Percentiles rank a stretch among this genome's conserved stretches.
phyloP scores from a whole-genome alignment of 2,888 invertebrate species.

The Mechanitis messenoides region DNA sequence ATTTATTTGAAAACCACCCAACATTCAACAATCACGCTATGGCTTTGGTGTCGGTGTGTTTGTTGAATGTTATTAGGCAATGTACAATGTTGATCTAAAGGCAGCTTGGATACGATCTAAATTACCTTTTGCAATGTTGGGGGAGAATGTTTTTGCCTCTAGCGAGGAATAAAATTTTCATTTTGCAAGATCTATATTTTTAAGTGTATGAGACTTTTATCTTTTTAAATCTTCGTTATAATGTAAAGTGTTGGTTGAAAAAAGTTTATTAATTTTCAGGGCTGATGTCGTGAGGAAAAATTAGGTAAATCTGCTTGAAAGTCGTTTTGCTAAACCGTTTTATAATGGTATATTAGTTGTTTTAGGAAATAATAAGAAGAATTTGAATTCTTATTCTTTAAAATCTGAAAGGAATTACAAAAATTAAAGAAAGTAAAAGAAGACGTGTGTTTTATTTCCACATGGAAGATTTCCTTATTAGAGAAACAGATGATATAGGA shows the following conservation, averaged over 20 bases:
- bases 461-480: too few species aligned
- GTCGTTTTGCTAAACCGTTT: too few species aligned
- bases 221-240: neutral
- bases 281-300: neutral
- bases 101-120: conserved; percentile 21
- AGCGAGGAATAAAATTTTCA: conserved; percentile 14
- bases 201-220: conserved; percentile 1
- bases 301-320: too few species aligned
- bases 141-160: conserved; percentile 18
- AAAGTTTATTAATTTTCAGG: neutral
- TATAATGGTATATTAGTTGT: too few species aligned
- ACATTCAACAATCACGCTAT: neutral
- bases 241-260: neutral
- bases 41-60: conserved; percentile 16
- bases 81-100: conserved; percentile 23
- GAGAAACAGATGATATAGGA: too few species aligned
- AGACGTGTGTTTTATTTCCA: too few species aligned
- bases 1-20: neutral
- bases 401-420: too few species aligned
- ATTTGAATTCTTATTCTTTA: too few species aligned
- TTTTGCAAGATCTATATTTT: neutral
- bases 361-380: too few species aligned
- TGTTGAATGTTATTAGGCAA: conserved; percentile 19
- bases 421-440: too few species aligned
- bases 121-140: conserved; percentile 22